Conservation (phyloP, 2,888 invertebrate genomes). For the Amphipoea lucens region DNA sequence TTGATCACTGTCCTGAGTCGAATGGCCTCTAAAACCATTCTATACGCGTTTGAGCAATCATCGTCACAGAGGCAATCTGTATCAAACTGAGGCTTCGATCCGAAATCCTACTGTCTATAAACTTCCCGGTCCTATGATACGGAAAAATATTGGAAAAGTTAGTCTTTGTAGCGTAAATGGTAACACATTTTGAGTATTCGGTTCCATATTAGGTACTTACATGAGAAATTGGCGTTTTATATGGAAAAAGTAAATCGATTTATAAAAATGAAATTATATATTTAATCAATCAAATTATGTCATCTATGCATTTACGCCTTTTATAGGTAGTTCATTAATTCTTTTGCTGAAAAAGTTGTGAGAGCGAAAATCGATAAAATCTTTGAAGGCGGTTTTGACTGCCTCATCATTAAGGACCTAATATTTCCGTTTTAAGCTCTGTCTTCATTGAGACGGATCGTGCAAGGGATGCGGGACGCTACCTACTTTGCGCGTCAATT, state of each 20-base stretch:
- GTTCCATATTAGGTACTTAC: not conserved
- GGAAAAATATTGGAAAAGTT: slow-evolving; percentile 76
- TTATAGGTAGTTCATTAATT: no score
- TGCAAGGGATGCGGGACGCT: no score
- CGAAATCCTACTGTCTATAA: slow-evolving; percentile 67
- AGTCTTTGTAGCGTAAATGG: slow-evolving; percentile 58
- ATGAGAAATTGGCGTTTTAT: not conserved
- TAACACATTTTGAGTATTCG: slow-evolving; percentile 42
- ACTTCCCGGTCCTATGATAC: slow-evolving; percentile 63
- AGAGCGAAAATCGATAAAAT: no score
- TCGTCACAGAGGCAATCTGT: slow-evolving; percentile 73
- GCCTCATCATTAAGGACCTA: no score
- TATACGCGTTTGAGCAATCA: slow-evolving; percentile 82
- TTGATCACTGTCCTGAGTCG: slow-evolving; percentile 69
- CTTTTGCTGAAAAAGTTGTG: no score
- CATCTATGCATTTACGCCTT: no score
- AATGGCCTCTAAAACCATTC: slow-evolving; percentile 69
- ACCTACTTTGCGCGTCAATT: not conserved
- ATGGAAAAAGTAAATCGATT: not conserved
- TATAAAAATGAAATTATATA: no score
- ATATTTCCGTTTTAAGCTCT: slow-evolving; percentile 32
- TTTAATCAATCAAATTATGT: no score
- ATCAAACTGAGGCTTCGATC: slow-evolving; percentile 64
- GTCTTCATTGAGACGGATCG: no score
- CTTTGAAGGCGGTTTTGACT: no score